phyloP scores from a whole-genome alignment of 2,797 vertebrate genomes.

The Rhodeus uyekii region DNA sequence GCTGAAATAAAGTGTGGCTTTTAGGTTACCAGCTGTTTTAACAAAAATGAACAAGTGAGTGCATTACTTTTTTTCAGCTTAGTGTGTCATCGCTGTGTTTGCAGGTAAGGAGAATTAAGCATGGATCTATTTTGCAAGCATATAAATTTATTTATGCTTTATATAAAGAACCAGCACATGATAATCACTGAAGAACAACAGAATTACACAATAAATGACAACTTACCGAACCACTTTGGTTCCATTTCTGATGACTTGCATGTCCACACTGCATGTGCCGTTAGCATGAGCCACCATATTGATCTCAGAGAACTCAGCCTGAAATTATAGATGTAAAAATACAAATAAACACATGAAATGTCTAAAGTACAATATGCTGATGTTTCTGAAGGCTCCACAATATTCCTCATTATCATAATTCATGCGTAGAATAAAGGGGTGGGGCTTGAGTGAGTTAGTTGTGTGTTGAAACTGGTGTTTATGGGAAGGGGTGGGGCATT shows the following conservation, averaged over 20 bases:
- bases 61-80: too few relatives aligned
- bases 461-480: too few relatives aligned
- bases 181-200: too few relatives aligned
- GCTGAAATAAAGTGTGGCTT: too few relatives aligned
- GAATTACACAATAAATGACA: background rate
- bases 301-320: slow-evolving; percentile 97
- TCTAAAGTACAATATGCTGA: background rate
- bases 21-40: too few relatives aligned
- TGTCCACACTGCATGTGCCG: slow-evolving; percentile 90
- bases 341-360: background rate
- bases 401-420: too few relatives aligned
- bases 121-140: background rate
- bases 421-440: too few relatives aligned
- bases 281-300: slow-evolving; percentile 93
- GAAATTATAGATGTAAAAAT: background rate
- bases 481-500: too few relatives aligned
- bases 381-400: too few relatives aligned
- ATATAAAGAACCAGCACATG: background rate
- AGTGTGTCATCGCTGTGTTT: background rate
- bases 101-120: background rate
- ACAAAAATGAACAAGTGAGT: too few relatives aligned
- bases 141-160: background rate
- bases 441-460: too few relatives aligned
- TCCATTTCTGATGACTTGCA: slow-evolving; percentile 90
- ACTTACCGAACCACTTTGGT: slow-evolving; percentile 90